Conservation (phyloP, 2,113 vertebrate species). For the Columbina picui region DNA sequence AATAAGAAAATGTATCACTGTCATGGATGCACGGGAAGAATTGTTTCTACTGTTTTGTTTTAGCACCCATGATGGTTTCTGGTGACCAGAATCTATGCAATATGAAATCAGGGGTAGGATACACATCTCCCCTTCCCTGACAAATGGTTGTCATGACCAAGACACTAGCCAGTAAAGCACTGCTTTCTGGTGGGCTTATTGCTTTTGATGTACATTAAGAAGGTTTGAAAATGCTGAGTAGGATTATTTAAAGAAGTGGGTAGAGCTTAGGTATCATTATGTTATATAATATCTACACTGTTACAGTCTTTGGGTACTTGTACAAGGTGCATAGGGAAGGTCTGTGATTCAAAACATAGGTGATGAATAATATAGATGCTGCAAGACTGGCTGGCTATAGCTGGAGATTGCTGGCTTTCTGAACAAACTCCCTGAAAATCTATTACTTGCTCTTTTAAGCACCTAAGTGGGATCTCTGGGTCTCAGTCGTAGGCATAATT, state of each 20-base stretch:
- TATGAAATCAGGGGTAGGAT: not conserved
- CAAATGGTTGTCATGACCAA: not conserved
- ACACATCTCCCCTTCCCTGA: not conserved
- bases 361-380: not conserved
- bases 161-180: not conserved
- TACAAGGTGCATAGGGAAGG: not conserved
- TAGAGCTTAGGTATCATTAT: not conserved
- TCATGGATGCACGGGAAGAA: not conserved
- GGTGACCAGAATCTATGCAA: not conserved
- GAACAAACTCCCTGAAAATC: not conserved
- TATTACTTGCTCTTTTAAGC: not conserved
- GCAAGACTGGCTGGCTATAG: not conserved
- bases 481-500: not conserved
- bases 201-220: not conserved
- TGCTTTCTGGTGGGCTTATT: not conserved
- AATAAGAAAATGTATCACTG: not conserved
- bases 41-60: not conserved
- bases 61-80: not conserved
- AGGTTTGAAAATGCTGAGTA: not conserved
- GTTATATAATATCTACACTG: not conserved
- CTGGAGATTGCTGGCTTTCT: not conserved
- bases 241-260: not conserved
- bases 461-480: not conserved
- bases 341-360: rapidly evolving
- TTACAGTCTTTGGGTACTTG: not conserved